Percentiles rank a stretch among this genome's conserved stretches.
These are phyloP conservation scores for Drosophila takahashii DNA, from an alignment of 1,140 invertebrate genomes.

Conservation along the genomic window DNA sequence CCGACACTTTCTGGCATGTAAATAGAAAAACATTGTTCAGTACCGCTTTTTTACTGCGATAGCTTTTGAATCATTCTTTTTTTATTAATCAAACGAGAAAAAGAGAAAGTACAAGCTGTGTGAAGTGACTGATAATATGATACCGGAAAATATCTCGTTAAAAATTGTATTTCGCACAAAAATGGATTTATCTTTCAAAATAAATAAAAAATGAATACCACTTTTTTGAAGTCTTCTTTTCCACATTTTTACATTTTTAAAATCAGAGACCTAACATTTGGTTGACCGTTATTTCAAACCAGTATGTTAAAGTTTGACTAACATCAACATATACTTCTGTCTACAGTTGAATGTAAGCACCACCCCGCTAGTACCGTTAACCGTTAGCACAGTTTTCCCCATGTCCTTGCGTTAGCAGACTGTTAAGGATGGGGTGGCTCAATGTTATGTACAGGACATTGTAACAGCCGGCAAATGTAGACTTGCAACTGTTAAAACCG, in stretches of 20 bases:
- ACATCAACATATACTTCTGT: neutral
- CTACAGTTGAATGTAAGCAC: constrained; percentile 6
- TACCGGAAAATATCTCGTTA: neutral
- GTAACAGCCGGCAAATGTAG: neutral
- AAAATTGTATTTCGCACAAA: too few relatives aligned
- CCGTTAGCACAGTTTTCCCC: constrained; percentile 65
- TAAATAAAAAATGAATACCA: neutral
- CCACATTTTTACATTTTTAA: too few relatives aligned
- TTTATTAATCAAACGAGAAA: neutral
- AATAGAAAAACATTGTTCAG: neutral
- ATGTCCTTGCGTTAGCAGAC: neutral
- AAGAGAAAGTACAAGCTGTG: neutral
- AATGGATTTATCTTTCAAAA: too few relatives aligned
- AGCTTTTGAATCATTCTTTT: neutral
- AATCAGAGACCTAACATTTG: neutral
- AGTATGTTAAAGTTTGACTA: neutral
- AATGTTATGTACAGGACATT: neutral
- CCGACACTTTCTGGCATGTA: neutral
- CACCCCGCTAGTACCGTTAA: constrained; percentile 43
- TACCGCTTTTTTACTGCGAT: neutral
- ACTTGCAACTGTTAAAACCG: neutral
- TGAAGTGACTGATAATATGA: neutral
- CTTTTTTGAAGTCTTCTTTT: neutral
- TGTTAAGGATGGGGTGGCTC: constrained; percentile 2
- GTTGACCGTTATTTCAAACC: constrained; percentile 25